These are phyloP conservation scores for Poecile atricapillus DNA, from an alignment of 2,113 vertebrate species.

Conservation along the genomic window DNA sequence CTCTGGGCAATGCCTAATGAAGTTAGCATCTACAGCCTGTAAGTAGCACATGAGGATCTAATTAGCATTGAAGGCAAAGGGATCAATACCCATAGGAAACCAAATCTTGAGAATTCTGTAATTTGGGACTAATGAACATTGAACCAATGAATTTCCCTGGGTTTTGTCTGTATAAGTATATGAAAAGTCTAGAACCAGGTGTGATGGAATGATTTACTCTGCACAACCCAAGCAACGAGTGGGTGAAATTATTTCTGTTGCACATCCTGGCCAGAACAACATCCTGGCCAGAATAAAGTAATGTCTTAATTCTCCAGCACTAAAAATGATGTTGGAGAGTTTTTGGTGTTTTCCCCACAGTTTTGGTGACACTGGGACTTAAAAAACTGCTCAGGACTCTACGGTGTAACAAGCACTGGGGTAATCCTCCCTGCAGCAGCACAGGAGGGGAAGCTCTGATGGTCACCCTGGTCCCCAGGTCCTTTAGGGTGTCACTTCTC, in stretches of 20 bases:
- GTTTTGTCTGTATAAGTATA: not conserved
- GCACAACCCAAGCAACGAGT: fast-evolving
- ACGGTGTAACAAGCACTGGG: not conserved
- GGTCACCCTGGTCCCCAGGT: not conserved
- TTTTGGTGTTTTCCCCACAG: fast-evolving
- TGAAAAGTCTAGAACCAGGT: not conserved
- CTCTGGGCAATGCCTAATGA: fast-evolving
- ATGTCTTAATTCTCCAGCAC: not conserved
- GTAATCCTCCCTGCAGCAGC: not conserved
- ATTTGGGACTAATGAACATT: not conserved
- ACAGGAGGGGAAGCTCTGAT: not conserved
- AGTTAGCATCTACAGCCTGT: too few species aligned
- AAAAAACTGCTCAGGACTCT: not conserved
- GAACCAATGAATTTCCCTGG: not conserved
- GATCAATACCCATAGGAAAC: not conserved
- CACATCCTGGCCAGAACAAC: too few species aligned
- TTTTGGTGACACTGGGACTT: not conserved
- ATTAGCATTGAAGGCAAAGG: fast-evolving
- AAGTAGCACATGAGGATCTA: not conserved
- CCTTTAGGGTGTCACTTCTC: not conserved
- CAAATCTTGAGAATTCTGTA: not conserved
- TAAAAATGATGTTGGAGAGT: fast-evolving
- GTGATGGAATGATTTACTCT: not conserved
- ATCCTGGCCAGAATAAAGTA: not conserved
- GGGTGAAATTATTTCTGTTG: not conserved